These are phyloP conservation scores for Eupithecia pulchellata DNA, from an alignment of 2,888 invertebrate genomes.

Conservation along the genomic window DNA sequence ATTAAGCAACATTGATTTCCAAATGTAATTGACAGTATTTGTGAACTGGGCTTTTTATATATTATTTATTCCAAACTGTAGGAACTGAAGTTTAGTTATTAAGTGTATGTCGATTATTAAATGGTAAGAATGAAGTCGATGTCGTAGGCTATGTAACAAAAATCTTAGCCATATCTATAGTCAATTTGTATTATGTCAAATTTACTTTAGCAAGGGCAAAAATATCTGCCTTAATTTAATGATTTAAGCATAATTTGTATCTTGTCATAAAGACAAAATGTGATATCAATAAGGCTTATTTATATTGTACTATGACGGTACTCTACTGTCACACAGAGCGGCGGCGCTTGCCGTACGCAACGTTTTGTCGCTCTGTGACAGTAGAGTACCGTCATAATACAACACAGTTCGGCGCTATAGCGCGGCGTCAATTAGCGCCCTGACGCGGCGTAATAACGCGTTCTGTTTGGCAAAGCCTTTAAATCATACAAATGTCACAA, in stretches of 20 bases:
- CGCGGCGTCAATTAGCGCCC: no score
- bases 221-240: not conserved
- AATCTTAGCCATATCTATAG: constrained; percentile 15
- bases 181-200: not conserved
- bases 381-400: no score
- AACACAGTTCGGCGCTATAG: no score
- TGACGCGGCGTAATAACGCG: no score
- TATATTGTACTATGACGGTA: no score
- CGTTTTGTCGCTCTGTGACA: no score
- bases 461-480: no score
- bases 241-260: constrained; percentile 9
- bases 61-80: not conserved
- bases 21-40: not conserved
- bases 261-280: constrained; percentile 7
- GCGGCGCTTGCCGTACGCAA: no score
- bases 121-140: not conserved
- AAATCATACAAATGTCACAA: constrained; percentile 31
- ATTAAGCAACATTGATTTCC: not conserved
- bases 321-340: no score
- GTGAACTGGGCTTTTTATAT: not conserved
- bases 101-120: not conserved
- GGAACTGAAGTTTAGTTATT: not conserved
- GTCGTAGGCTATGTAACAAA: constrained; percentile 2
- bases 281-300: no score
- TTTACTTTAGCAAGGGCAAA: not conserved